Evolutionary conservation across 2,888 invertebrate species (phyloP), one percentile per base, ranked within the genome.

Genomic region (Synergus gifuensis): DNA sequence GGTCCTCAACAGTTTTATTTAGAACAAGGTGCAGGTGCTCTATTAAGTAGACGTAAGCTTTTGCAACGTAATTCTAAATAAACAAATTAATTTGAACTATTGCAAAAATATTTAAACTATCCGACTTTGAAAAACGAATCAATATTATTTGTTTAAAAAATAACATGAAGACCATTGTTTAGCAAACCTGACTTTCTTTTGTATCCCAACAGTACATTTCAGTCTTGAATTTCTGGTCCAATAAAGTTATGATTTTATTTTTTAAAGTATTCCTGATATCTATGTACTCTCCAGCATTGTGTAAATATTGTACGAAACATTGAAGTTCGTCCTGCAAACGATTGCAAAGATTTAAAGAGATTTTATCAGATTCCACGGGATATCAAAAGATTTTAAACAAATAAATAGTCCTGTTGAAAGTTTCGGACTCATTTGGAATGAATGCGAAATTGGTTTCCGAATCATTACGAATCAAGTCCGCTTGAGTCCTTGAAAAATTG

Each of bases 141-240:
- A 36, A 36, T 36, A 36, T 36, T 36, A 3, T 36, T 36, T 28
- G 22, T 5, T 36, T 36, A 5, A 36, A 36, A 36, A 36, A 36
- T 36, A 36, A 36, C 36, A 36, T 36, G 36, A 5, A 36, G 36
- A 5, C 5, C 36, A 36, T 36, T 36, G 36, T 58, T 18, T 67
- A 5, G 14, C 42, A 18, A 80, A 90, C 90, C 83, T 89, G 90
- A 77, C 82, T 85, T 58, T 88, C 79, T 18, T 78, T 78, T 4
- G 86, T 86, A 16, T 86, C 77, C 46, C 86, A 67, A 1, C 78
- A 76, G 28, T 79, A 81, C 28, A 78, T 66, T 28, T 82, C 80
- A 12, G 86, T 76, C 14, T 85, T 78, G n/a, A 89, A 89, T 78
- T 87, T 90, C 49, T 90, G 87, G 84, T 90, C 90, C 16, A 90